Percentiles rank a stretch among this genome's conserved stretches.
phyloP scores from a whole-genome alignment of 2,113 vertebrate species.

The Trachemys scripta region DNA sequence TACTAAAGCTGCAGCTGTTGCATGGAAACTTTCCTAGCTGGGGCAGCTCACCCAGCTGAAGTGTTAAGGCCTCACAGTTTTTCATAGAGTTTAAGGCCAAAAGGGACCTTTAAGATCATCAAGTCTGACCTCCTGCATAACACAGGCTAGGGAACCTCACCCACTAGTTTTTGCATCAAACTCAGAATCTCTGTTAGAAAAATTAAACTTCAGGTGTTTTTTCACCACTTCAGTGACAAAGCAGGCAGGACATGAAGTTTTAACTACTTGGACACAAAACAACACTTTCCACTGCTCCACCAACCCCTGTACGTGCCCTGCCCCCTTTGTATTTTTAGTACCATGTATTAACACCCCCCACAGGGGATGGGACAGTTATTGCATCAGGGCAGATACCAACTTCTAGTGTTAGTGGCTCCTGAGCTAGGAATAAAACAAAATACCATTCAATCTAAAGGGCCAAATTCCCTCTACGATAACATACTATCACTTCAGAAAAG shows the following conservation, averaged over 20 bases:
- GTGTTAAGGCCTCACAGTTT: neutral
- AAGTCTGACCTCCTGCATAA: neutral
- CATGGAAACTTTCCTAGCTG: neutral
- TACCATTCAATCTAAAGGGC: neutral
- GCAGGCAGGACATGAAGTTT: neutral
- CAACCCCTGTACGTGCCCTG: neutral
- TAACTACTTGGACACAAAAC: neutral
- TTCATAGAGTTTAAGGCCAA: neutral
- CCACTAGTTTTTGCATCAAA: neutral
- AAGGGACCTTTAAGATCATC: neutral
- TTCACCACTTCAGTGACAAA: neutral
- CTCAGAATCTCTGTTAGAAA: neutral
- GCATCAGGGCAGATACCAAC: neutral
- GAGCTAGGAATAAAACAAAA: neutral
- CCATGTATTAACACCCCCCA: neutral
- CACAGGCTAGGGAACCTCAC: neutral
- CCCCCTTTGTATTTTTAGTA: neutral
- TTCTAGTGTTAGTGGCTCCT: neutral
- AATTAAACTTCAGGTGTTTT: neutral
- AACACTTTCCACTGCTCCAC: neutral
- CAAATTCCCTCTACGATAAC: accelerated
- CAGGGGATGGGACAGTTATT: neutral
- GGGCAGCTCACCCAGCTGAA: neutral
- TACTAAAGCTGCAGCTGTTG: neutral
- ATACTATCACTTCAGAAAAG: neutral